phyloP scores from a whole-genome alignment of 2,888 invertebrate species.

The Pherbina coryleti region DNA sequence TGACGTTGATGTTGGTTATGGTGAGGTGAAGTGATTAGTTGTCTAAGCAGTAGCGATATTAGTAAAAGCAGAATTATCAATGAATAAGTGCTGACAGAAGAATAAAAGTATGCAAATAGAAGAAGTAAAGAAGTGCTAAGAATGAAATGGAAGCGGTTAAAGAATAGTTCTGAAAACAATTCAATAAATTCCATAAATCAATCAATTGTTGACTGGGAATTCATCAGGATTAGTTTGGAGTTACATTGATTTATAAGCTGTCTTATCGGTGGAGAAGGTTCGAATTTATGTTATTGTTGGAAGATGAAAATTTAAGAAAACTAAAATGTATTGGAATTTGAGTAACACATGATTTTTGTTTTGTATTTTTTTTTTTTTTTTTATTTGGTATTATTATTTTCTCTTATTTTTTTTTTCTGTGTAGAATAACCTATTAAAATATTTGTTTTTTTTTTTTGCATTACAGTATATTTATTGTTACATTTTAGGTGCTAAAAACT shows the following conservation, averaged over 20 bases:
- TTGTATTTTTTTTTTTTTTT: no score
- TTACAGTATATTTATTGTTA: no score
- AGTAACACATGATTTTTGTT: no score
- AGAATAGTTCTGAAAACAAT: not conserved
- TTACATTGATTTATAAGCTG: not conserved
- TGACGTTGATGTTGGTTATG: not conserved
- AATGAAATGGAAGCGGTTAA: not conserved
- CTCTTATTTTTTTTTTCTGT: no score
- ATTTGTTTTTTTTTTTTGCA: no score
- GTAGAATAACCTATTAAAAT: no score
- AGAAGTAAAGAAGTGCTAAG: not conserved
- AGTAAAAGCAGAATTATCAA: not conserved
- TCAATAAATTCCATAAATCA: not conserved
- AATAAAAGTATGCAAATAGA: not conserved
- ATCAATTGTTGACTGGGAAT: not conserved
- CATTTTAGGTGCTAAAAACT: no score
- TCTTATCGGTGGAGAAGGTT: no score
- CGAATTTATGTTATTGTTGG: no score
- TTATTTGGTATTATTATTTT: no score
- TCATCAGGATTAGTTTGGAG: not conserved
- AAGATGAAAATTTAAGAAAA: not conserved
- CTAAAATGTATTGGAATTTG: no score
- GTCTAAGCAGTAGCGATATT: not conserved
- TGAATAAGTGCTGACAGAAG: not conserved
- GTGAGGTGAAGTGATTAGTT: slow-evolving; percentile 23